Conservation (phyloP, 2,797 vertebrate genomes). For the Oreortyx pictus region DNA sequence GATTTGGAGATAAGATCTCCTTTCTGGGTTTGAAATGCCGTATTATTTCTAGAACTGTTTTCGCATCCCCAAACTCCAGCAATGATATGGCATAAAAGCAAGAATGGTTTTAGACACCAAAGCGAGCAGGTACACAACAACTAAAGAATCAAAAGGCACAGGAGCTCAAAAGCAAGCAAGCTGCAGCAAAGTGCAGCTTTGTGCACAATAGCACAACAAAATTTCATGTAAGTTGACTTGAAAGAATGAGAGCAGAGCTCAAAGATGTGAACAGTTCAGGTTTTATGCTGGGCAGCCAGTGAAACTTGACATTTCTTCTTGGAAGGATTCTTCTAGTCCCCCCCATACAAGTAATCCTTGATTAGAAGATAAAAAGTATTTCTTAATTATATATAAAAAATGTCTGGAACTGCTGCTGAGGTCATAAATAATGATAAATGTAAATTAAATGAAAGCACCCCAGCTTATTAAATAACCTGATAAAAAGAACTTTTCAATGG, state of each 20-base stretch:
- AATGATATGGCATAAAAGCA: neutral
- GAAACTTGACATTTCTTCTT: neutral
- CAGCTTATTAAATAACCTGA: neutral
- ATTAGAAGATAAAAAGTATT: neutral
- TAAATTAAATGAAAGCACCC: neutral
- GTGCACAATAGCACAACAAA: slow-evolving; percentile 5
- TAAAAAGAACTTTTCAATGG: neutral
- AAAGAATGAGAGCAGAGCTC: slow-evolving; percentile 10
- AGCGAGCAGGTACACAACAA: neutral
- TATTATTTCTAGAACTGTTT: neutral
- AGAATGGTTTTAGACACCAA: neutral
- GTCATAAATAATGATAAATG: neutral
- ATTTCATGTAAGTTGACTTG: neutral
- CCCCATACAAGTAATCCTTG: neutral
- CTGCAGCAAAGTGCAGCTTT: neutral
- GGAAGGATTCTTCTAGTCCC: neutral
- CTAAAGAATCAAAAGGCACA: neutral
- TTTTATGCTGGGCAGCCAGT: neutral
- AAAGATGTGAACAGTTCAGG: neutral
- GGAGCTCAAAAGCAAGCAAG: neutral
- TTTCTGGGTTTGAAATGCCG: neutral
- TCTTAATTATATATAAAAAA: fast-evolving
- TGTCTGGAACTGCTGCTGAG: fast-evolving
- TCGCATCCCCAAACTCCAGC: neutral
- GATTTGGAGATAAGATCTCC: neutral